Conservation (phyloP, 2,888 invertebrate species). For the Trachelus tabidus region DNA sequence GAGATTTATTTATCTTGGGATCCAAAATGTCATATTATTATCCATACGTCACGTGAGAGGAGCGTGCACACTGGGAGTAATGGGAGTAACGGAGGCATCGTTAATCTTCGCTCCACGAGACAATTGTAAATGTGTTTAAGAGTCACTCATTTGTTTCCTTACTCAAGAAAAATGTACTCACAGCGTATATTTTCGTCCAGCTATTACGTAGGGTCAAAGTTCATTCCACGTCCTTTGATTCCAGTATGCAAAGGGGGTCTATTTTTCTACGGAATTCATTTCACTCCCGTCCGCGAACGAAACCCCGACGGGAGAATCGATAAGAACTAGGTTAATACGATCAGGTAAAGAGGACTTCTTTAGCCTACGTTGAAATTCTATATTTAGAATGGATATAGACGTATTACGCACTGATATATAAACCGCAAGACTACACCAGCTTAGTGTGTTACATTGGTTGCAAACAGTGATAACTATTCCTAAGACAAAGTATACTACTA, state of each 20-base stretch:
- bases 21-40: background rate
- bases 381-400: conserved; percentile 6
- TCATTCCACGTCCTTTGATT: background rate
- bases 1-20: background rate
- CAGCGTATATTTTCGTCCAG: background rate
- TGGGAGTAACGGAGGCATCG: background rate
- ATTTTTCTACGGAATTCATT: background rate
- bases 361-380: conserved; percentile 27
- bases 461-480: background rate
- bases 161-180: background rate
- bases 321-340: conserved; percentile 54
- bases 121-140: background rate
- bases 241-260: background rate
- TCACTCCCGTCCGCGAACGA: conserved; percentile 21
- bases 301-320: conserved; percentile 41
- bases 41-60: background rate
- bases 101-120: background rate
- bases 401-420: background rate
- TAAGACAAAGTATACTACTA: background rate
- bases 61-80: background rate
- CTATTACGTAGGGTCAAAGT: background rate
- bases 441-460: background rate
- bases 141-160: background rate
- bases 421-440: background rate
- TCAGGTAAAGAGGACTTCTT: conserved; percentile 46